Base-by-base conservation (phyloP, 2,888 invertebrate species). In the Sesamia inferens region DNA sequence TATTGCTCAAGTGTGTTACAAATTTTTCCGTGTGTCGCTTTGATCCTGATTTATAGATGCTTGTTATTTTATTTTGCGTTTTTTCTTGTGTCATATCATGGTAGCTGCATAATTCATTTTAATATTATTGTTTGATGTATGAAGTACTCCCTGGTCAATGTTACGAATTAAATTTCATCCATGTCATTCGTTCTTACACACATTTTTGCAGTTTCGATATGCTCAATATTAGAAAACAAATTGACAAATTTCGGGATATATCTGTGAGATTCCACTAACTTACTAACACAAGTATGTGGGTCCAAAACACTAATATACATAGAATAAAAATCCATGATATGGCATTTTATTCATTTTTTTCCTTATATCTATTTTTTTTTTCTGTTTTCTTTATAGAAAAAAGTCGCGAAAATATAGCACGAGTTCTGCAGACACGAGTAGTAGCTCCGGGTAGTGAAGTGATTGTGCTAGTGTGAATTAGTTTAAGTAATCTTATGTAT, bases 341-440 rank as follows among this genome's bases (percentile, higher is more conserved):
- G 89, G 80, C 90, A 91, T 87, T 82, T 79, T 77, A 72, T 78
- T 79, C 59, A 66, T 24, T 83, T 85, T 85, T 90, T 88, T 87
- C 83, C 81, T 87, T 85, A 88, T 91, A 88, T 89, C 87, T 92
- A 88, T 90, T 90, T 89, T 91, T 86, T 83, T 91, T 90, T 91
- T n/a, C n/a, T 88, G 92, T 91, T 91, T 91, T 92, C 91, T 92
- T 96, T 96, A 94, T 96, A 97, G 97, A 95, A 95, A 94, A 95
- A 95, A 94, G 88, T 92, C 94, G 88, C 94, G 96, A 93, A 94
- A 94, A 88, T 92, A 93, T 95, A 95, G 95, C 93, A 94, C 95
- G 93, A 94, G 95, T 90, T 94, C 95, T 84, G 94, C 92, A 93
- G 95, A 94, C 93, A 93, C 94, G 85, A 94, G 93, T 94, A 94